Percentiles rank a stretch among this genome's conserved stretches.
Conservation (phyloP, 1,140 invertebrate species). For the Zaprionus kolodkinae region DNA sequence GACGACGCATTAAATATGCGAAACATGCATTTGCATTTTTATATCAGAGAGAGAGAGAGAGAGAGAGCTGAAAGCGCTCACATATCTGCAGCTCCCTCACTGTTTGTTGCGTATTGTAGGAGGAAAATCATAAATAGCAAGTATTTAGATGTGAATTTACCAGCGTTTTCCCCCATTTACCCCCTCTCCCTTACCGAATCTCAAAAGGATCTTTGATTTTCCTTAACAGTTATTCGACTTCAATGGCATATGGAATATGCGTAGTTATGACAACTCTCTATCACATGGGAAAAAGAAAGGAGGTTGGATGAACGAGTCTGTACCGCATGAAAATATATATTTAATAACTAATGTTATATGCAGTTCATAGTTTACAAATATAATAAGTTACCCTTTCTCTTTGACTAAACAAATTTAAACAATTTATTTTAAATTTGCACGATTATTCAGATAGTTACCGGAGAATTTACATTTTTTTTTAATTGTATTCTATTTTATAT, state of each 20-base stretch:
- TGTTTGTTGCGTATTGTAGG: conserved; percentile 18
- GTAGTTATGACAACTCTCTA: conserved; percentile 45
- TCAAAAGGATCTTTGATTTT: conserved; percentile 50
- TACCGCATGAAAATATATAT: neutral
- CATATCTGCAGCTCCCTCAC: conserved; percentile 11
- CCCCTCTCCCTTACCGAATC: neutral
- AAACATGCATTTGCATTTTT: conserved; percentile 73
- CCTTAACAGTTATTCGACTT: conserved; percentile 57
- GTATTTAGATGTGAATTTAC: conserved; percentile 19
- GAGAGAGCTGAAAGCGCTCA: conserved; percentile 10
- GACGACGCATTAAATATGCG: conserved; percentile 69
- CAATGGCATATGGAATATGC: conserved; percentile 48
- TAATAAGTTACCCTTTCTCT: too few relatives aligned
- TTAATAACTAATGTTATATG: neutral
- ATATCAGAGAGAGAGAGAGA: conserved; percentile 34
- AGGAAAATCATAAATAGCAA: conserved; percentile 53
- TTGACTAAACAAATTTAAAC: too few relatives aligned
- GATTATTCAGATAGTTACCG: too few relatives aligned
- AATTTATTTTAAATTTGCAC: too few relatives aligned
- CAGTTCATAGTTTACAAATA: too few relatives aligned
- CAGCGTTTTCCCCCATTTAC: too few relatives aligned
- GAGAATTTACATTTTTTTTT: too few relatives aligned
- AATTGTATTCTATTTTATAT: too few relatives aligned
- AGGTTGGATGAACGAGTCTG: neutral
- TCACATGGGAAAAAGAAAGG: neutral